A percentile compares a stretch with the other conserved stretches of the same genome.
These are phyloP conservation scores for Remorina albescens DNA, from an alignment of 2,797 vertebrate species.

Conservation along the genomic window DNA sequence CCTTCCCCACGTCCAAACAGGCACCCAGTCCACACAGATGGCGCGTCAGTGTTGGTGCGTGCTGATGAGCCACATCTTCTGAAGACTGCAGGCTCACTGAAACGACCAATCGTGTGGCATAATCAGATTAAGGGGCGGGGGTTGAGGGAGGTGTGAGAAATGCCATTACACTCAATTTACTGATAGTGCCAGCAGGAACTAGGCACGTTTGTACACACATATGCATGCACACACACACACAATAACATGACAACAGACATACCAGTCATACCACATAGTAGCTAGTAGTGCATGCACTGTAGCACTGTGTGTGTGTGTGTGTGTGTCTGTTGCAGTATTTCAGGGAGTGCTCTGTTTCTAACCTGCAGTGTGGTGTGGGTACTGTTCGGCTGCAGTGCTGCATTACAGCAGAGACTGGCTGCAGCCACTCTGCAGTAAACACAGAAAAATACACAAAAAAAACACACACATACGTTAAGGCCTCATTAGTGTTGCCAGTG, in stretches of 20 bases:
- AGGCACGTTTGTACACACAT: too few relatives aligned
- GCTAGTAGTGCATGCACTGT: not conserved
- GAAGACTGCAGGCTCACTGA: constrained; percentile 45
- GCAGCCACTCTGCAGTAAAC: constrained; percentile 71
- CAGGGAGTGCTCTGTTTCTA: constrained; percentile 30
- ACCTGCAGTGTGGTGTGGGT: constrained; percentile 49
- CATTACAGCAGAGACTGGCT: constrained; percentile 74
- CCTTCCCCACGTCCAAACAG: constrained; percentile 19
- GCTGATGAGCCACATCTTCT: constrained; percentile 37
- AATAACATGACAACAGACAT: not conserved
- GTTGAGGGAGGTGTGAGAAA: constrained; percentile 49
- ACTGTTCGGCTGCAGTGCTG: constrained; percentile 66
- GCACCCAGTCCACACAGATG: constrained; percentile 46
- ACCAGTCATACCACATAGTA: not conserved
- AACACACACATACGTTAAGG: constrained; percentile 22
- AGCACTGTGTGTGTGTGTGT: not conserved
- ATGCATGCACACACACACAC: too few relatives aligned
- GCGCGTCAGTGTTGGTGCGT: constrained; percentile 20
- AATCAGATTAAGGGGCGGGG: constrained; percentile 75
- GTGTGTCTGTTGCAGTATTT: constrained; percentile 47
- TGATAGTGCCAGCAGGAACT: constrained; percentile 63
- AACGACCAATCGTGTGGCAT: constrained; percentile 78
- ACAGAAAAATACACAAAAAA: constrained; percentile 41
- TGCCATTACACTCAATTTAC: constrained; percentile 73
- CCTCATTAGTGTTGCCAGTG: not conserved